A percentile compares a stretch with the other conserved stretches of the same genome.
phyloP scores from a whole-genome alignment of 2,113 vertebrate species.

The Petroica traversi region DNA sequence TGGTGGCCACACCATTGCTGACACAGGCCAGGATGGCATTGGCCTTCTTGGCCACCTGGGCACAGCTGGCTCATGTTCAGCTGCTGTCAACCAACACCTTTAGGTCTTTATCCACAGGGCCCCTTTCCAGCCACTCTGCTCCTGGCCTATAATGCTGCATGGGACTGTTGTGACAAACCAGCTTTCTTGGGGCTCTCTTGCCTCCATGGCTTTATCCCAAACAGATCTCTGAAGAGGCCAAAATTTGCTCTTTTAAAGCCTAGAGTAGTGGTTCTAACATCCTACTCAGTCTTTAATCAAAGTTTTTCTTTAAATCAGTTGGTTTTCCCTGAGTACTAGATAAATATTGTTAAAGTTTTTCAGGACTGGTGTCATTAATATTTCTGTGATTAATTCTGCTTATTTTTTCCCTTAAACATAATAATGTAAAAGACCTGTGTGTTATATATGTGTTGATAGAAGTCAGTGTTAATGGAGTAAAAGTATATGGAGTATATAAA shows the following conservation, averaged over 20 bases:
- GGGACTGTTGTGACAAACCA: not conserved
- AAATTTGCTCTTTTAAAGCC: not conserved
- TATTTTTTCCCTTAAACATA: not conserved
- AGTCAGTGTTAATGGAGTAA: not conserved
- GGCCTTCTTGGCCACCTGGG: not conserved
- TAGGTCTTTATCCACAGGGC: not conserved
- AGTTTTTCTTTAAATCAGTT: not conserved
- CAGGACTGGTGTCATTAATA: not conserved
- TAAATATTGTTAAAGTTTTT: not conserved
- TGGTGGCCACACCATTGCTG: not conserved
- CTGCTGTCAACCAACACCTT: fast-evolving
- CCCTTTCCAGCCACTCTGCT: not conserved
- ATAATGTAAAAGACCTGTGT: not conserved
- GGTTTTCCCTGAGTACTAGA: not conserved
- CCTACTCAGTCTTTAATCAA: not conserved
- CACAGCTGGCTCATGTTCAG: not conserved
- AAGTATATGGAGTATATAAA: not conserved
- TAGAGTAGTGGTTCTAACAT: not conserved
- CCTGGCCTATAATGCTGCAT: not conserved
- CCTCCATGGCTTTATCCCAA: not conserved
- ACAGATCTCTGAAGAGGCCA: not conserved
- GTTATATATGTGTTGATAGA: not conserved
- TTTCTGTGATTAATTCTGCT: not conserved
- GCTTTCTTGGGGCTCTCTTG: not conserved
- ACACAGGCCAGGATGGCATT: not conserved